Base-by-base conservation (phyloP, 2,797 vertebrate genomes). In the Crenichthys baileyi region DNA sequence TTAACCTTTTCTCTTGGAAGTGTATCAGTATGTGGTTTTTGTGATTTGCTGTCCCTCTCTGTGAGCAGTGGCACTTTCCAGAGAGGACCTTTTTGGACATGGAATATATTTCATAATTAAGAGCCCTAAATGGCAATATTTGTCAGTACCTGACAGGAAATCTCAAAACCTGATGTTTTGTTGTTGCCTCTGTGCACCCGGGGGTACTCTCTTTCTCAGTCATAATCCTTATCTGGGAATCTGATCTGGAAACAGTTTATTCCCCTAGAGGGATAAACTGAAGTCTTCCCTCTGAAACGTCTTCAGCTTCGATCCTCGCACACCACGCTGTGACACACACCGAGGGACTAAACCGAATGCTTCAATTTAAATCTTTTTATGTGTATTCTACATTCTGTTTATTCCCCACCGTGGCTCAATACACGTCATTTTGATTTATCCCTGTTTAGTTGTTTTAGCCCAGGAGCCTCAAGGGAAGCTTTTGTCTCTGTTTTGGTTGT, bases 81-180 rank as follows among this genome's bases (percentile, higher is more conserved):
- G 76, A 46, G 63, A 86, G 76, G 72, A 55, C 5, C 44, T n/a
- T 29, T 50, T 85, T 82, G 83, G 81, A 83, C 83, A 81, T 83
- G 74, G 76, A 85, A 86, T 91, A 82, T 81, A 51, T 80, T 83
- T 87, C 86, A 82, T 80, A 77, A 90, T 90, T 83, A 87, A 83
- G 73, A 77, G 79, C 60, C 60, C 36, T 15, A 79, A 44, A 53
- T 81, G 78, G 71, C 65, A 29, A 36, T 67, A 75, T 80, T 84
- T 80, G 50, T 7, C 72, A 73, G 61, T 39, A 60, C 31, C 70
- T 73, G 78, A 86, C 75, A 75, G 77, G 72, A 71, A 73, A 76
- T 87, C 31, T 72, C 65, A 82, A 77, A 74, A 82, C 87, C 83
- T 85, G 44, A 80, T 53, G 20, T 85, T 85, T 87, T 51, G 51